These are phyloP conservation scores for Drosophila siamana DNA, from an alignment of 2,888 invertebrate species.

Conservation along the genomic window DNA sequence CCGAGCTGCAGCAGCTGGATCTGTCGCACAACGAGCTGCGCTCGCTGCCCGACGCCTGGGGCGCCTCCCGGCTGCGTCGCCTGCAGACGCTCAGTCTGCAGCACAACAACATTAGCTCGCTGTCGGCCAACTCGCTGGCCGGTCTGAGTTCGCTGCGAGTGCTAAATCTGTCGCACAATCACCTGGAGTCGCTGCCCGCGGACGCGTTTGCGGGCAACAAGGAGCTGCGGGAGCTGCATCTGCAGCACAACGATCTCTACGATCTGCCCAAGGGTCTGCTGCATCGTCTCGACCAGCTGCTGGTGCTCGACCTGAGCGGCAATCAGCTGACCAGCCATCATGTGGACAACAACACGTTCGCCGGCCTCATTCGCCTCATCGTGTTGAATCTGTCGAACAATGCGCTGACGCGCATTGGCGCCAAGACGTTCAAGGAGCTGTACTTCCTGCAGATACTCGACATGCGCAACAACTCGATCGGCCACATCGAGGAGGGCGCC, in stretches of 20 bases:
- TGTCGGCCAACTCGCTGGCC: conserved; percentile 92
- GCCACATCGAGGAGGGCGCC: conserved; percentile 94
- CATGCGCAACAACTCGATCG: conserved; percentile 94
- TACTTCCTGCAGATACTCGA: conserved; percentile 94
- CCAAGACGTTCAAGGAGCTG: conserved; percentile 93
- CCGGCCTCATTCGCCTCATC: conserved; percentile 93
- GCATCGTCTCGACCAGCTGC: conserved; percentile 92
- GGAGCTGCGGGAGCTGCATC: conserved; percentile 92
- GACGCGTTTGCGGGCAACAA: conserved; percentile 92
- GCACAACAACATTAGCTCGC: conserved; percentile 92
- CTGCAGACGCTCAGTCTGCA: conserved; percentile 92
- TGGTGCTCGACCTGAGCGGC: conserved; percentile 93
- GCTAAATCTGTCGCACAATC: conserved; percentile 94
- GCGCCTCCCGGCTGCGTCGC: conserved; percentile 91
- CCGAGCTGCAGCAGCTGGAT: conserved; percentile 91
- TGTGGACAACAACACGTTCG: conserved; percentile 93
- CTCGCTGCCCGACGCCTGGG: conserved; percentile 90
- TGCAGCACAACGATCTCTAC: conserved; percentile 93
- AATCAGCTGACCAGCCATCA: conserved; percentile 94
- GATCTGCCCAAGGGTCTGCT: conserved; percentile 93
- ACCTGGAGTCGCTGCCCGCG: conserved; percentile 92
- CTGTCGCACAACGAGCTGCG: conserved; percentile 93
- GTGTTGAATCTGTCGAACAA: conserved; percentile 94
- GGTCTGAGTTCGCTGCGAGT: conserved; percentile 92
- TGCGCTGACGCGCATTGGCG: conserved; percentile 92